phyloP scores from a whole-genome alignment of 2,888 invertebrate genomes.

The Euzetes globulus region DNA sequence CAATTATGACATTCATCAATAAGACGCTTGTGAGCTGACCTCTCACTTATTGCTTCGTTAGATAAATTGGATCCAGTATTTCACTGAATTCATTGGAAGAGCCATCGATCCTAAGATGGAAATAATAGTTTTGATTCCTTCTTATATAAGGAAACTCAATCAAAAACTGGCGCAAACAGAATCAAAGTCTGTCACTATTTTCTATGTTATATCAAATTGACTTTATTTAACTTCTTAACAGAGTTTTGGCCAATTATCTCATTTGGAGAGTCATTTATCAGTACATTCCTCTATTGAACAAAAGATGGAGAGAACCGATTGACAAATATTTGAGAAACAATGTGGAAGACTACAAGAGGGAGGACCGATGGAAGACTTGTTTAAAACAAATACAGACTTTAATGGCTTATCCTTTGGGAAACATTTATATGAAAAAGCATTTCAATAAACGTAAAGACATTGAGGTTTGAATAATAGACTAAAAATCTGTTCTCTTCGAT shows the following conservation, averaged over 20 bases:
- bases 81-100: not conserved
- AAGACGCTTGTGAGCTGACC: not conserved
- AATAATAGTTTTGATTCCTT: not conserved
- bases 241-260: conserved; percentile 13
- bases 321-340: not conserved
- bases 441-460: not conserved
- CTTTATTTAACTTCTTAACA: not conserved
- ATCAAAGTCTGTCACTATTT: not conserved
- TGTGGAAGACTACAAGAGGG: not conserved
- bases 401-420: conserved; percentile 2
- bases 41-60: not conserved
- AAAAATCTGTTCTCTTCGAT: not conserved
- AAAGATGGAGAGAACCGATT: not conserved
- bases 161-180: not conserved
- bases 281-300: not conserved
- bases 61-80: conserved; percentile 19
- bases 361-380: conserved; percentile 6
- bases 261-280: conserved; percentile 6
- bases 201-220: not conserved
- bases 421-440: conserved; percentile 13
- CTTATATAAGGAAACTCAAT: conserved; percentile 1
- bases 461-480: not conserved
- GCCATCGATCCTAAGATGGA: not conserved
- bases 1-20: not conserved
- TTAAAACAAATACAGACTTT: not conserved